These are phyloP conservation scores for Mesorhabditis sp. DNA, from an alignment of 2,888 invertebrate species.

Conservation along the genomic window DNA sequence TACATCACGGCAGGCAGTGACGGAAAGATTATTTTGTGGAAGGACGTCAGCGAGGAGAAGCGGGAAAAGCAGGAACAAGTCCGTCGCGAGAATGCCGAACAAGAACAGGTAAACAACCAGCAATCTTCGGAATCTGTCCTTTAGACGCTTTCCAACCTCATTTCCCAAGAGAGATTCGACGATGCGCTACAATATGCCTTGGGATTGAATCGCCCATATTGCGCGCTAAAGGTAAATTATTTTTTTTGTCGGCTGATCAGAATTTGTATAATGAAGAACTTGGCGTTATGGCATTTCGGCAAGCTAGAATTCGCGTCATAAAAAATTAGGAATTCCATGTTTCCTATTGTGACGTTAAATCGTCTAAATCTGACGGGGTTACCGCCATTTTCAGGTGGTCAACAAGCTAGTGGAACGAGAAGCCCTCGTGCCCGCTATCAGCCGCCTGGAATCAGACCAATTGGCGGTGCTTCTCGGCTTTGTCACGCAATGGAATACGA, in stretches of 20 bases:
- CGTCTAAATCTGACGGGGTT: no score
- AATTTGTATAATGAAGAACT: not conserved
- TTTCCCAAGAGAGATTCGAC: slow-evolving; percentile 42
- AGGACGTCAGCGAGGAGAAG: slow-evolving; percentile 45
- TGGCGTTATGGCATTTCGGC: no score
- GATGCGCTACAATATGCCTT: slow-evolving; percentile 51
- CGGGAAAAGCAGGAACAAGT: slow-evolving; percentile 31
- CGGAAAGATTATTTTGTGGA: slow-evolving; percentile 47
- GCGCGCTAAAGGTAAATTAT: slow-evolving; percentile 31
- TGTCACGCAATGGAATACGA: slow-evolving; percentile 54
- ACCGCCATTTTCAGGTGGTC: slow-evolving; percentile 30
- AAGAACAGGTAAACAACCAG: slow-evolving; percentile 39
- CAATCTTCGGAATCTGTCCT: not conserved
- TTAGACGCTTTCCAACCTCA: slow-evolving; percentile 47
- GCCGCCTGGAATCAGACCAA: slow-evolving; percentile 31
- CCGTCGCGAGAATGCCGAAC: slow-evolving; percentile 35
- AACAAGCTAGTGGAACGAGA: slow-evolving; percentile 31
- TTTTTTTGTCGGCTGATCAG: slow-evolving; percentile 25
- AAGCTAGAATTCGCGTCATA: no score
- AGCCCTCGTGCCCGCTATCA: slow-evolving; percentile 21
- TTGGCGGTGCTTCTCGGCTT: slow-evolving; percentile 43
- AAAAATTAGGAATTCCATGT: no score
- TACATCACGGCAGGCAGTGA: slow-evolving; percentile 47
- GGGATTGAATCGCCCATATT: slow-evolving; percentile 42
- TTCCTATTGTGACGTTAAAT: no score